Conservation (phyloP, 1,140 invertebrate genomes). For the Pachypeltis micranthus region DNA sequence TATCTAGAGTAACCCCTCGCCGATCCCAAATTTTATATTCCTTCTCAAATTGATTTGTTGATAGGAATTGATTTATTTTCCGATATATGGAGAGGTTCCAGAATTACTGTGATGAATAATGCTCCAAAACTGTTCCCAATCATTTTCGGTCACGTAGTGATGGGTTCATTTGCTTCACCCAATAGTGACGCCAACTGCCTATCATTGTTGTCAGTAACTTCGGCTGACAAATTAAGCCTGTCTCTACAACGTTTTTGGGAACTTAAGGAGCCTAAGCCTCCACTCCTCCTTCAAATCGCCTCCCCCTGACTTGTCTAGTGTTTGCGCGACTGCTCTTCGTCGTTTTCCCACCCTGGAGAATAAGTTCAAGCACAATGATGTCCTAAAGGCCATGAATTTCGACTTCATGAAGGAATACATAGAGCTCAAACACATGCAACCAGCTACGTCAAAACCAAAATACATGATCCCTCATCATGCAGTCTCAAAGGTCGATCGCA, state of each 20-base stretch:
- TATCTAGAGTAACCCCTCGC: too few species aligned
- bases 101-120: too few species aligned
- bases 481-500: conserved; percentile 24
- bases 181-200: too few species aligned
- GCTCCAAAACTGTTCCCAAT: too few species aligned
- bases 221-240: too few species aligned
- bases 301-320: not conserved
- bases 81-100: too few species aligned
- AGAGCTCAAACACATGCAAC: not conserved
- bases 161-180: too few species aligned
- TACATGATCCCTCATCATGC: conserved; percentile 30
- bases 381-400: not conserved
- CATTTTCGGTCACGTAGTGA: too few species aligned
- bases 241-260: not conserved
- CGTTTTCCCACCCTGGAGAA: not conserved
- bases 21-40: too few species aligned
- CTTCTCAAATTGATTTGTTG: too few species aligned
- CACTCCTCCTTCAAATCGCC: not conserved
- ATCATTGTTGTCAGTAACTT: too few species aligned
- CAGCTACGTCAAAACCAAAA: not conserved
- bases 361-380: not conserved
- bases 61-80: too few species aligned
- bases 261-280: not conserved
- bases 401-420: conserved; percentile 12
- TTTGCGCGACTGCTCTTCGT: not conserved